Conservation (phyloP, 1,140 invertebrate species). For the Nylanderia fulva region DNA sequence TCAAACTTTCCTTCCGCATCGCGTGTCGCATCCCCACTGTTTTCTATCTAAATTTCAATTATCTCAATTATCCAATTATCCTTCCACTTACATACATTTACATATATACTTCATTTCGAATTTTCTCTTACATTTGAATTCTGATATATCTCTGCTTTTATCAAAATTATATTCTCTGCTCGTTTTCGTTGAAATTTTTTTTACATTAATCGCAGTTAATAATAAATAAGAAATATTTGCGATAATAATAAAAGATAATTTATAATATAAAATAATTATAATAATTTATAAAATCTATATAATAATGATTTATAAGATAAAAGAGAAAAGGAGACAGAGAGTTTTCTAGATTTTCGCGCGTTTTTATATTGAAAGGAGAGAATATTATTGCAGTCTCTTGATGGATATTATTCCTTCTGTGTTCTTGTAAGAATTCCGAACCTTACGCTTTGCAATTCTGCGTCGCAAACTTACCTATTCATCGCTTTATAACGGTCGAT, state of each 20-base stretch:
- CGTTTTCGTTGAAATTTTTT: no score
- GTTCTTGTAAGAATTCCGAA: neutral
- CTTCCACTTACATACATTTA: neutral
- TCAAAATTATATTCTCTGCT: constrained; percentile 25
- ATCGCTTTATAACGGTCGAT: neutral
- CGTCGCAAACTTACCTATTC: constrained; percentile 13
- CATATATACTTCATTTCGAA: neutral
- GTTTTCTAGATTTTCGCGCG: neutral
- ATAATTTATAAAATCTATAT: no score
- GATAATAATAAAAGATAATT: neutral
- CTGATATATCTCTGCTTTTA: neutral
- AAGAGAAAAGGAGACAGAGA: no score
- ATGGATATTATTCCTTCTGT: neutral
- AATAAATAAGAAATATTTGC: neutral
- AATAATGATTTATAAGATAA: no score
- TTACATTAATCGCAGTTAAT: neutral
- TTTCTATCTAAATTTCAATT: constrained; percentile 25
- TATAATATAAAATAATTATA: no score
- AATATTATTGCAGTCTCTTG: neutral
- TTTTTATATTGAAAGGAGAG: neutral
- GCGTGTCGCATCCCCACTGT: neutral
- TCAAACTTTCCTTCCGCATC: neutral
- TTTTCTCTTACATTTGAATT: neutral
- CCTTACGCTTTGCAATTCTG: constrained; percentile 18
- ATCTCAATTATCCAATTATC: constrained; percentile 24